Evolutionary conservation across 1,140 invertebrate species (phyloP).

Genomic region (Zaprionus camerounensis): DNA sequence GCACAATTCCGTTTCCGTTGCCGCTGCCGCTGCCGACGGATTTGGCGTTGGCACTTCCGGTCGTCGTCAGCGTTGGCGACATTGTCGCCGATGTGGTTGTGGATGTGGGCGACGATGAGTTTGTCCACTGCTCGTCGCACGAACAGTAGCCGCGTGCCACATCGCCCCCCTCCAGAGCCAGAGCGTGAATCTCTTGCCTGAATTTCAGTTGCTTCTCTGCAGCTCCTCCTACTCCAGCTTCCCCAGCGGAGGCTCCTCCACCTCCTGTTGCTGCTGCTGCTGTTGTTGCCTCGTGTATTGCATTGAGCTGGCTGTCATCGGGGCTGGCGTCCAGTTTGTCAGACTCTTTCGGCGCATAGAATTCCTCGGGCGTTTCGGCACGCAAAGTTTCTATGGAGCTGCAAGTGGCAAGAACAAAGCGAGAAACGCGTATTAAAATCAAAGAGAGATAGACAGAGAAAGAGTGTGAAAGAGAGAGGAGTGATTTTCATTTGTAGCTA

Average conservation of each 20-base stretch:
- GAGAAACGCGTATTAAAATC: slow-evolving; percentile 2
- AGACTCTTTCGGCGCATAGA: slow-evolving; percentile 63
- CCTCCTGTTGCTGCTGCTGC: background rate
- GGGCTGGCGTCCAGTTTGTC: slow-evolving; percentile 18
- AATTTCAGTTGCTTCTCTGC: slow-evolving; percentile 66
- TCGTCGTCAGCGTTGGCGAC: slow-evolving; percentile 47
- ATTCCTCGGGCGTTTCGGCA: slow-evolving; percentile 74
- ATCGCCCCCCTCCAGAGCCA: slow-evolving; percentile 76
- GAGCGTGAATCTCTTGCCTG: slow-evolving; percentile 68
- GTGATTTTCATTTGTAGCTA: background rate
- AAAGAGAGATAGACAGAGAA: background rate
- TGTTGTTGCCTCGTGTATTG: slow-evolving; percentile 30
- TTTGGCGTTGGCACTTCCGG: slow-evolving; percentile 46
- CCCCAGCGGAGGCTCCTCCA: slow-evolving; percentile 3
- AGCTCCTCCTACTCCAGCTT: slow-evolving; percentile 33
- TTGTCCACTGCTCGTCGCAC: slow-evolving; percentile 81
- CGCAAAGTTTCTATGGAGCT: slow-evolving; percentile 79
- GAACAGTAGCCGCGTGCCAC: slow-evolving; percentile 78
- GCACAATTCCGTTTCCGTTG: slow-evolving; percentile 63
- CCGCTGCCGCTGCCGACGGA: slow-evolving; percentile 26
- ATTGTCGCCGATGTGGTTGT: slow-evolving; percentile 12
- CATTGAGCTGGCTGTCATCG: slow-evolving; percentile 73
- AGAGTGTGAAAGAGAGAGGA: background rate
- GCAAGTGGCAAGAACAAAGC: slow-evolving; percentile 40
- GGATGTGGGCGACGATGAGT: slow-evolving; percentile 58